Base-by-base conservation (phyloP, 1,140 invertebrate genomes). In the Zaprionus africanus region DNA sequence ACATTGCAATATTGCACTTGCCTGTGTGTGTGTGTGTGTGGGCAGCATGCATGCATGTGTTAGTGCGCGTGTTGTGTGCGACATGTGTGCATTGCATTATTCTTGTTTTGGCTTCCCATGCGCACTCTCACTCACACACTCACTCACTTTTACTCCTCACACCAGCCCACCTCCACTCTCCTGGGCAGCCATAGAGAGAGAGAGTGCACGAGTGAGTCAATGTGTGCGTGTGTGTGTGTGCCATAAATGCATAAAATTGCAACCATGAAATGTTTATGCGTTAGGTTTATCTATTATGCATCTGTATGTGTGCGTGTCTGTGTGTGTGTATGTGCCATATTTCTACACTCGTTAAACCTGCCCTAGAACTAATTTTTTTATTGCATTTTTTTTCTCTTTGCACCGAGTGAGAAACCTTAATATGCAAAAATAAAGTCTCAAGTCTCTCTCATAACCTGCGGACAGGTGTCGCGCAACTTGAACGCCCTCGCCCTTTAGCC, bases 211-310 rank as follows among this genome's bases (percentile, higher is more conserved):
- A 24, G 57, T 28, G 38, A 68, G n/a, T 41, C 7, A 13, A 15
- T 63, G 17, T 66, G 41, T 62, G 46, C 60, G 43, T 53, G 78
- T n/a, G 43, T 71, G 41, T 62, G 46, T 63, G 43, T 53, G 78
- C 79, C 84, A 90, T 88, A 88, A 88, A 87, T 90, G 84, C 85
- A 88, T 90, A 84, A 90, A 90, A 84, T 81, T 88, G 84, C 83
- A 87, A 60, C 73, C 83, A 68, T 79, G 81, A 84, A 74, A 81
- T 43, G 26, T 43, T 41, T 62, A 34, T 24, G 82, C 74, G 63
- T 74, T 74, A 74, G 70, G 75, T 82, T 81, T 81, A 82, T 82
- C 82, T 78, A 78, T 57, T 60, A n/a, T n/a, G 24, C 26, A 57
- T 15, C 0, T 57, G 26, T 26, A 31, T 34, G 22, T 26, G 19